phyloP scores from a whole-genome alignment of 2,113 vertebrate genomes.

The Corythoichthys haematopterus region DNA sequence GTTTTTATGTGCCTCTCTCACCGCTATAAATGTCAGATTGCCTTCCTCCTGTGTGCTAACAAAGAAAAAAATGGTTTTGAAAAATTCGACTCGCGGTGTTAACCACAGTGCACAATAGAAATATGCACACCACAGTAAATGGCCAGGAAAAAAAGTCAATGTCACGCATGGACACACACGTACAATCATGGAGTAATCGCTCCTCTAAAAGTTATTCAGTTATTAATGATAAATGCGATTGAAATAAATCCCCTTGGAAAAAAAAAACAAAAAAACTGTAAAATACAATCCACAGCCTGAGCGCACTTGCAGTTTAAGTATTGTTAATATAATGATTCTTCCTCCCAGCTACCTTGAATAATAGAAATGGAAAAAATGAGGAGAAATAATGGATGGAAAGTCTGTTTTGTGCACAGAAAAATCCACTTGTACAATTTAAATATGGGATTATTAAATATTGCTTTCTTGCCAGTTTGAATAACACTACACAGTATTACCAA shows the following conservation, averaged over 20 bases:
- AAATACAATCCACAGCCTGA: neutral
- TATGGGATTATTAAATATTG: neutral
- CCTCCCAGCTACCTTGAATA: neutral
- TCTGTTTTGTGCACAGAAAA: too few relatives aligned
- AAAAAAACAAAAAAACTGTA: neutral
- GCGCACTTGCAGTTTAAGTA: neutral
- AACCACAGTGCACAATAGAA: conserved; percentile 11
- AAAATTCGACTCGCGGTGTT: conserved; percentile 31
- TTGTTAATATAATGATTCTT: neutral
- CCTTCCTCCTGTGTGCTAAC: too few relatives aligned
- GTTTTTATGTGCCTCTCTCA: conserved; percentile 12
- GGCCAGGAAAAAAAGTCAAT: too few relatives aligned
- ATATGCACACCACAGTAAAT: too few relatives aligned
- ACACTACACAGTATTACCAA: too few relatives aligned
- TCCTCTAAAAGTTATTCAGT: neutral
- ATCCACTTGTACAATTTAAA: neutral
- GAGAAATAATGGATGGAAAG: neutral
- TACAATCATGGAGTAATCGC: neutral
- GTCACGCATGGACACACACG: too few relatives aligned
- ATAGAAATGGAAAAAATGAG: neutral
- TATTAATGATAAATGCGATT: neutral
- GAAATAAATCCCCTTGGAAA: neutral
- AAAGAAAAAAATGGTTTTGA: conserved; percentile 17
- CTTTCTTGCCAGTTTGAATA: neutral
- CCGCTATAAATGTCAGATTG: conserved; percentile 17